These are phyloP conservation scores for Gnathonemus longibarbis DNA, from an alignment of 2,113 vertebrate species.

Conservation along the genomic window DNA sequence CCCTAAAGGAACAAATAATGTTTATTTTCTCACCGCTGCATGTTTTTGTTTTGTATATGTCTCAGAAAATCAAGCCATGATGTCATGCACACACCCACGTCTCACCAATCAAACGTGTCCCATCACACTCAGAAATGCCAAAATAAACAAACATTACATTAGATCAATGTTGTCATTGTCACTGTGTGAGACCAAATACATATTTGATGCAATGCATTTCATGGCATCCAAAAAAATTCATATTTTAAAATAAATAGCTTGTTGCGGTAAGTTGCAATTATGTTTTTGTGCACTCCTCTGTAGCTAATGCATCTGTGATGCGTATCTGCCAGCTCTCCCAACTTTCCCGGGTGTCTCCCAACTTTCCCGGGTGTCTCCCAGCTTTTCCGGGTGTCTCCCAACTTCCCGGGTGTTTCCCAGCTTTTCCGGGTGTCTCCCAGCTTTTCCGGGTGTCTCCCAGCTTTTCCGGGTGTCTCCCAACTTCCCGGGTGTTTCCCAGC, in stretches of 20 bases:
- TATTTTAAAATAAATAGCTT: neutral
- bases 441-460: neutral
- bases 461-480: too few species aligned
- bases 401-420: too few species aligned
- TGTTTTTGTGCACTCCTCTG: neutral
- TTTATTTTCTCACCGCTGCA: neutral
- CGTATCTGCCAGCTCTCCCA: neutral
- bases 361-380: too few species aligned
- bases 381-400: too few species aligned
- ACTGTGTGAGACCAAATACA: neutral
- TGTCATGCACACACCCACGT: neutral
- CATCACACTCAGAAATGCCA: neutral
- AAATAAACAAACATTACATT: neutral
- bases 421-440: neutral
- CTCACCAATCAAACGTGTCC: neutral
- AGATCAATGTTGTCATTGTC: neutral
- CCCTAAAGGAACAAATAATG: neutral
- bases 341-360: too few species aligned
- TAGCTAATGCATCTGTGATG: neutral
- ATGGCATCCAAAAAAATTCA: neutral
- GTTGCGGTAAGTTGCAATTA: neutral
- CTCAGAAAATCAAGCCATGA: neutral
- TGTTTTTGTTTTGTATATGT: neutral
- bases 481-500: neutral
- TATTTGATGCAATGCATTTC: neutral